Evolutionary conservation across 1,140 invertebrate species (phyloP).

Genomic region (Diploscapter pachys): DNA sequence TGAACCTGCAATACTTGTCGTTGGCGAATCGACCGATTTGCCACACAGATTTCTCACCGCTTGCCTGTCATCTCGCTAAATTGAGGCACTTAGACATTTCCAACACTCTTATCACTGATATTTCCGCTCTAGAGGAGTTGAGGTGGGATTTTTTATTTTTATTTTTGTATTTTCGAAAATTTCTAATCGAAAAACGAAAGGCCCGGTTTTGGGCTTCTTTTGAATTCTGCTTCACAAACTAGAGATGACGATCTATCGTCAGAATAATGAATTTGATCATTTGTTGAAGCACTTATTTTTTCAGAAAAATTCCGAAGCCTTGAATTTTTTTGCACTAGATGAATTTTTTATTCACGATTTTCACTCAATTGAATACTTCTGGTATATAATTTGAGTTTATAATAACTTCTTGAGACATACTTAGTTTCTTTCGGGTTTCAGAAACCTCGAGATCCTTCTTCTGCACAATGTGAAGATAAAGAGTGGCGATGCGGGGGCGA

Average conservation of each 20-base stretch:
- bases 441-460: slow-evolving; percentile 67
- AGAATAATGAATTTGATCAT: too few species aligned
- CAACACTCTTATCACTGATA: background rate
- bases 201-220: too few species aligned
- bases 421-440: slow-evolving; percentile 67
- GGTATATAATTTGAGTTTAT: too few species aligned
- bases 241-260: too few species aligned
- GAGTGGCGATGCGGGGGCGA: slow-evolving; percentile 63
- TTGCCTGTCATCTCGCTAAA: background rate
- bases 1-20: background rate
- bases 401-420: slow-evolving; percentile 62
- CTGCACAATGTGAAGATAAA: slow-evolving; percentile 68
- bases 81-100: slow-evolving; percentile 15
- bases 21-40: slow-evolving; percentile 1
- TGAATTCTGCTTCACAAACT: too few species aligned
- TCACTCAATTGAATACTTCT: too few species aligned
- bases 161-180: background rate
- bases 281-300: too few species aligned
- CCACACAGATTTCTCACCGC: background rate
- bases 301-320: too few species aligned
- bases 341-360: too few species aligned
- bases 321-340: too few species aligned
- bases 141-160: background rate
- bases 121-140: background rate
- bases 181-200: background rate